These are phyloP conservation scores for Volucella bombylans DNA, from an alignment of 2,888 invertebrate genomes.

Conservation along the genomic window DNA sequence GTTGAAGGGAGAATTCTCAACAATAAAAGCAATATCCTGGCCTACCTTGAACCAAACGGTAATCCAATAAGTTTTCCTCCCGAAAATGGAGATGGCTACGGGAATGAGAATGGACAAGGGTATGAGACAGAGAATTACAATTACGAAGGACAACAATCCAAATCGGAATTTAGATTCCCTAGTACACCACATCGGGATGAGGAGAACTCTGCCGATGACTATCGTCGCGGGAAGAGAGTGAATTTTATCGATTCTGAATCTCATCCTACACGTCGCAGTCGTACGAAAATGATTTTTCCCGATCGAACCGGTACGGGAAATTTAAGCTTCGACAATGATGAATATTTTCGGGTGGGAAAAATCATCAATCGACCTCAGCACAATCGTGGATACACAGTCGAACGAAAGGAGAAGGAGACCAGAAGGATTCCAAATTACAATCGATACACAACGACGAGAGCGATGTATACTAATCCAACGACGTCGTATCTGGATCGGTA, in stretches of 20 bases:
- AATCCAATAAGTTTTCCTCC: constrained; percentile 69
- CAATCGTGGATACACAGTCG: constrained; percentile 75
- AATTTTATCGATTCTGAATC: constrained; percentile 75
- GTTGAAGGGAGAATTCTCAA: constrained; percentile 62
- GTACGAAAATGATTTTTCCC: constrained; percentile 83
- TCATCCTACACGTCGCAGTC: constrained; percentile 74
- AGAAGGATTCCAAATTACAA: constrained; percentile 68
- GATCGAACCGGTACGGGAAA: constrained; percentile 84
- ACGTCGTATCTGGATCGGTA: constrained; percentile 36
- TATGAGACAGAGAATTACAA: constrained; percentile 4
- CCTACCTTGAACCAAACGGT: constrained; percentile 43
- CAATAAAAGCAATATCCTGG: constrained; percentile 70
- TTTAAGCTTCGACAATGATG: constrained; percentile 82
- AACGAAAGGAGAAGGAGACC: constrained; percentile 61
- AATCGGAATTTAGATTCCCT: constrained; percentile 70
- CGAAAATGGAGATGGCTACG: constrained; percentile 29
- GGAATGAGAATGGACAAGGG: no score
- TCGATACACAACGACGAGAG: constrained; percentile 56
- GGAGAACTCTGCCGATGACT: constrained; percentile 64
- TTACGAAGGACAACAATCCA: constrained; percentile 59
- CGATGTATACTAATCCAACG: neutral
- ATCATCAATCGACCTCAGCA: constrained; percentile 79
- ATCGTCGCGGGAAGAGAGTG: constrained; percentile 75
- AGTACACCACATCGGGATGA: constrained; percentile 48
- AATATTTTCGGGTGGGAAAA: constrained; percentile 78